These are phyloP conservation scores for Petrocephalus schoutedeni DNA, from an alignment of 2,797 vertebrate genomes.

Conservation along the genomic window DNA sequence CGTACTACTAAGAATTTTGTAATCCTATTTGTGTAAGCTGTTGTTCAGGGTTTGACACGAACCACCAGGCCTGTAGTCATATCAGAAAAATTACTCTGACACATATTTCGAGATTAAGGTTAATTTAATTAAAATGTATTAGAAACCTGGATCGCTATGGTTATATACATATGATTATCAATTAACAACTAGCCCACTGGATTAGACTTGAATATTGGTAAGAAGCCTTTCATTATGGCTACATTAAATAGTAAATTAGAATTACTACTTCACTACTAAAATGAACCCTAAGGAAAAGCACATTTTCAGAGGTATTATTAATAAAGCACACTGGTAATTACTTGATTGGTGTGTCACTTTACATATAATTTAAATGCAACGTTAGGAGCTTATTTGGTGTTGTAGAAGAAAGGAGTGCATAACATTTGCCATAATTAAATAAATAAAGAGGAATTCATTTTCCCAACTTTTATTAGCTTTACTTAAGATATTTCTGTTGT, in stretches of 20 bases:
- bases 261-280: neutral
- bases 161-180: neutral
- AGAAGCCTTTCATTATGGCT: neutral
- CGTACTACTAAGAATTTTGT: neutral
- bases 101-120: slow-evolving; percentile 1
- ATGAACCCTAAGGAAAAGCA: neutral
- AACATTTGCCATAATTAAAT: neutral
- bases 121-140: slow-evolving; percentile 8
- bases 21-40: neutral
- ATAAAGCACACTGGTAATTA: neutral
- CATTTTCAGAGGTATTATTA: neutral
- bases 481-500: slow-evolving; percentile 51
- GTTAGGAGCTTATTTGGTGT: neutral
- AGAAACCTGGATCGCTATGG: neutral
- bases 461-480: slow-evolving; percentile 61
- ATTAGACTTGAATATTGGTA: neutral
- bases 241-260: neutral
- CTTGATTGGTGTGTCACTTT: neutral
- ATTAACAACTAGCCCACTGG: neutral
- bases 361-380: neutral
- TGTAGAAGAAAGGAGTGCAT: neutral
- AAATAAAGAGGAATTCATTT: slow-evolving; percentile 30
- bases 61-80: neutral
- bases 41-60: neutral
- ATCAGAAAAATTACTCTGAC: neutral